These are phyloP conservation scores for Pollachius pollachius DNA, from an alignment of 2,113 vertebrate genomes.

Conservation along the genomic window DNA sequence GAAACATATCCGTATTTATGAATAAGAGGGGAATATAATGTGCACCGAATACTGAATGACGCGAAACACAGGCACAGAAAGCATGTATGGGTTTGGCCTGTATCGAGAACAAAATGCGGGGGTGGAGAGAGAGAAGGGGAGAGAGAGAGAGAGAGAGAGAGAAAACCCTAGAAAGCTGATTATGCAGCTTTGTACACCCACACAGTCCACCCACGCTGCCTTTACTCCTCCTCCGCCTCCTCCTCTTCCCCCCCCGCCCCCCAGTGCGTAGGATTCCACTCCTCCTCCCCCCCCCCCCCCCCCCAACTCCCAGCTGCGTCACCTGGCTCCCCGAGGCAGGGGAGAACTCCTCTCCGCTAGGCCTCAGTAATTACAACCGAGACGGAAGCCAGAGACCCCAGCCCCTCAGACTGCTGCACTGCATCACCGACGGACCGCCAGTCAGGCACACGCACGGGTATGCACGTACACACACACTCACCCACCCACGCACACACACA, in stretches of 20 bases:
- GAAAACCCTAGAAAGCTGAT: conserved; percentile 56
- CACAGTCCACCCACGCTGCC: conserved; percentile 53
- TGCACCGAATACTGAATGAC: no score
- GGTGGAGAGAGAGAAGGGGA: not conserved
- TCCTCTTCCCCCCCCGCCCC: conserved; percentile 17
- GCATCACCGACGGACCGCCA: conserved; percentile 33
- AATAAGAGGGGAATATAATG: no score
- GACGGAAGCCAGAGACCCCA: conserved; percentile 30
- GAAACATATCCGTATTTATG: no score
- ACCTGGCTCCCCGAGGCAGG: conserved; percentile 40
- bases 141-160: not conserved
- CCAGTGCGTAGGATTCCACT: conserved; percentile 48
- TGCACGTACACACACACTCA: conserved; percentile 4
- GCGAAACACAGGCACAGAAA: no score
- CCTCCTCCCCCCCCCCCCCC: conserved; percentile 22
- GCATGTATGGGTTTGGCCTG: not conserved
- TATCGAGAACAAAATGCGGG: not conserved
- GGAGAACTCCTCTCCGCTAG: conserved; percentile 29
- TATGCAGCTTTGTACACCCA: conserved; percentile 58
- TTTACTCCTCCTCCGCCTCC: conserved; percentile 32
- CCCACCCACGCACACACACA: conserved; percentile 5
- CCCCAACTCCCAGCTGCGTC: conserved; percentile 41
- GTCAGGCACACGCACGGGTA: conserved; percentile 20
- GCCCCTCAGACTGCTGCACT: conserved; percentile 25
- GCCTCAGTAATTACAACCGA: conserved; percentile 27